Base-by-base conservation (phyloP, 2,888 invertebrate species). In the Gnatocerus cornutus region DNA sequence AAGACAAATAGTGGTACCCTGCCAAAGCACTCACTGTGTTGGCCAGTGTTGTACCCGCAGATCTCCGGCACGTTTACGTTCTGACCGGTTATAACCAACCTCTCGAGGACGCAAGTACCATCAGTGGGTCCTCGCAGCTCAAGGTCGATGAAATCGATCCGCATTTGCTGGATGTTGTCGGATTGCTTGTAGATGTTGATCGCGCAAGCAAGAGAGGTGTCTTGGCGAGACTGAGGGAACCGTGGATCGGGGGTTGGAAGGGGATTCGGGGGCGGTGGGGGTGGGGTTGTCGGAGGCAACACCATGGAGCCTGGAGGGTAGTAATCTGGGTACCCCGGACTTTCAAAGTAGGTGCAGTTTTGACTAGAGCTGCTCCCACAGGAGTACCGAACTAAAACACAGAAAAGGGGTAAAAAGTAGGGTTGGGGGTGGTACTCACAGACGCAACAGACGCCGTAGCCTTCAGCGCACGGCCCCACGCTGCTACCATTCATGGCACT, bases 31-130 rank as follows among this genome's bases (percentile, higher is more conserved):
- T 86, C 86, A 93, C 94, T 85, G 77, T 93, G 93, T 81, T 92
- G 92, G 9, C 92, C 93, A 0, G 91, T 90, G 79, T 93, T 93
- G 41, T 91, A 89, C 12, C 94, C 94, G 79, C 94, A 94, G 14
- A 94, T 83, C 3, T 89, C 87, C 0, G 93, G 93, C 68, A 93
- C 89, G 78, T 93, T 93, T 0, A 87, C 78, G 81, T 92, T 92
- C 78, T 92, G 91, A 1, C 93, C 93, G 0, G 90, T 88, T 3
- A 93, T 87, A 7, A 92, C 86, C 73, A 94, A 89, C 74, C 91
- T 89, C 80, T 94, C 93, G 29, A 89, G 87, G 39, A 88, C 83
- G 75, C 94, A 94, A 13, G 88, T 88, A 0, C 93, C 93, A 74
- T 88, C 87, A 1, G 87, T 89, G 0, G 93, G 93, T 0, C 90